phyloP scores from a whole-genome alignment of 2,113 vertebrate genomes.

The Pseudopipra pipra region DNA sequence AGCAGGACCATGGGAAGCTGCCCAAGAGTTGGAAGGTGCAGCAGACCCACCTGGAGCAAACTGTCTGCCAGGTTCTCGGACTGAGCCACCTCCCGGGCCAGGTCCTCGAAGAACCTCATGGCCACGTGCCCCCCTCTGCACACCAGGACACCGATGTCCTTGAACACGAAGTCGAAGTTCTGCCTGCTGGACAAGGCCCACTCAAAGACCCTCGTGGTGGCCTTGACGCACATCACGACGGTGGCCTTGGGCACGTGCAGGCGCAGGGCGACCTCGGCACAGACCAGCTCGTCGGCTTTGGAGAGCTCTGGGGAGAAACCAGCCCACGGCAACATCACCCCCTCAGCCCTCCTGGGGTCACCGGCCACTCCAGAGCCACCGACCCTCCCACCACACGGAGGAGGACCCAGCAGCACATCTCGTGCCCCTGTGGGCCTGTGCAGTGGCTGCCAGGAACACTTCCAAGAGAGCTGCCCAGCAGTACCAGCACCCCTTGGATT shows the following conservation, averaged over 20 bases:
- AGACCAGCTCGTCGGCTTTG: neutral
- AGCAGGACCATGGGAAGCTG: neutral
- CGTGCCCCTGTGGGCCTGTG: neutral
- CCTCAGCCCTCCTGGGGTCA: neutral
- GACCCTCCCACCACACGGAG: neutral
- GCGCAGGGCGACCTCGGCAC: neutral
- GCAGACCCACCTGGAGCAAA: neutral
- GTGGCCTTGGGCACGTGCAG: neutral
- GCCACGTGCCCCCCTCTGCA: neutral
- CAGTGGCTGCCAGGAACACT: neutral
- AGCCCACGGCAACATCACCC: neutral
- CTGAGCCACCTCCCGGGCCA: neutral
- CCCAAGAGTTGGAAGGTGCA: neutral
- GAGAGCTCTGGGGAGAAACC: neutral
- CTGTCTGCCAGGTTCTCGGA: neutral
- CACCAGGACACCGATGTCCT: neutral
- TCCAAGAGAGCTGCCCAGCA: neutral
- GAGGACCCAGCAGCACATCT: neutral
- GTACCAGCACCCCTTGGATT: rapidly evolving
- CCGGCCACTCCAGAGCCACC: neutral
- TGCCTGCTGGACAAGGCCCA: neutral
- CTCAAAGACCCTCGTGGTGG: neutral
- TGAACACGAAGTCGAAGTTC: neutral
- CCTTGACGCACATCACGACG: neutral
- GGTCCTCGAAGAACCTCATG: neutral